Evolutionary conservation across 2,113 vertebrate genomes (phyloP).

Genomic region (Stictonetta naevosa): DNA sequence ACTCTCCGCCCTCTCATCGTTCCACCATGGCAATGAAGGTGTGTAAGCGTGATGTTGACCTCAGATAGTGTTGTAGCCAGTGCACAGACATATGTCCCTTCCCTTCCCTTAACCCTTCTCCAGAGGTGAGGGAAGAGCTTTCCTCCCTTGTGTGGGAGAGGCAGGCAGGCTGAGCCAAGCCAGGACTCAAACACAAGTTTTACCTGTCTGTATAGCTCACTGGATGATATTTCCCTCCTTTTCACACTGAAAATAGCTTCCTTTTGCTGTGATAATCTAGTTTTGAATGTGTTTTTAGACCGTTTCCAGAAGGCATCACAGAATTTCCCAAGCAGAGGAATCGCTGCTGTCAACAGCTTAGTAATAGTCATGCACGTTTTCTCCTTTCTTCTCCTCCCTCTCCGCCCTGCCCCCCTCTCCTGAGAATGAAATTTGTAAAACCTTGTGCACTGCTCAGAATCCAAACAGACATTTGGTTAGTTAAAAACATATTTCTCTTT

Average conservation of each 20-base stretch:
- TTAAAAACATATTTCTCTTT: conserved; percentile 53
- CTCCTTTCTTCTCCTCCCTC: background rate
- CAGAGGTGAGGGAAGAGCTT: background rate
- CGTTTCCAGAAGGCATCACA: background rate
- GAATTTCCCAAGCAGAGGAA: background rate
- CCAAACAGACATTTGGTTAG: background rate
- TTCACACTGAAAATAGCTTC: background rate
- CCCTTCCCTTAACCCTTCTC: background rate
- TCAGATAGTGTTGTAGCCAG: background rate
- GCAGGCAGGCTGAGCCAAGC: background rate
- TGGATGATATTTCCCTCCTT: background rate
- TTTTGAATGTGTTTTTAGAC: background rate
- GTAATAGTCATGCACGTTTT: background rate
- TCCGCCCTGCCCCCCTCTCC: no score
- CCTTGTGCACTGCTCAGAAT: background rate
- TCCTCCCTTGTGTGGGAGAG: background rate
- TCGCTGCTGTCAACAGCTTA: background rate
- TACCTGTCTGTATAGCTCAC: background rate
- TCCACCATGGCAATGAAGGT: background rate
- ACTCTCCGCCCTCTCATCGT: background rate
- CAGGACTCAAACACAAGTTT: background rate
- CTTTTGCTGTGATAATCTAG: background rate
- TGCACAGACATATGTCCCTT: no score
- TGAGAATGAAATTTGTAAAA: background rate
- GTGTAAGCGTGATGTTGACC: background rate